These are phyloP conservation scores for Schizopygopsis malacanthus DNA, from an alignment of 2,797 vertebrate species.

Conservation along the genomic window DNA sequence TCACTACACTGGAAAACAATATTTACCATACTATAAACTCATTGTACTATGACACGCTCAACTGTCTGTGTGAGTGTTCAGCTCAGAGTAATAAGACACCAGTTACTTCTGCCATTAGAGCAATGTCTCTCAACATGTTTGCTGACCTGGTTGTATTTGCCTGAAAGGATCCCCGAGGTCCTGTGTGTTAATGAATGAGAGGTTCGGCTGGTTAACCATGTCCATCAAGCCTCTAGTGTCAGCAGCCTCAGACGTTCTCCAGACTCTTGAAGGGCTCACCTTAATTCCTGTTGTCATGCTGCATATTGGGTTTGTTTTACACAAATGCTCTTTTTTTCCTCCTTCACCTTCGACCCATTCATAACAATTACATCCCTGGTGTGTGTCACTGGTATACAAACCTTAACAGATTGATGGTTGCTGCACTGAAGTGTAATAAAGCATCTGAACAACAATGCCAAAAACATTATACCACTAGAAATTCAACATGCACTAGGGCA, in stretches of 20 bases:
- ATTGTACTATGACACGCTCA: slow-evolving; percentile 20
- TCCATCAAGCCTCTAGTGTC: slow-evolving; percentile 52
- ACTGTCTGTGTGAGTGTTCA: slow-evolving; percentile 37
- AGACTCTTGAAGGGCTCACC: slow-evolving; percentile 47
- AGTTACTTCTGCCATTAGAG: background rate
- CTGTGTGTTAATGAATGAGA: slow-evolving; percentile 55
- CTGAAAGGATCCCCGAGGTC: slow-evolving; percentile 11
- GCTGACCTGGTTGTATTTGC: slow-evolving; percentile 25
- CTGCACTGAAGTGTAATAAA: slow-evolving; percentile 25
- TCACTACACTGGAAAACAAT: slow-evolving; percentile 30
- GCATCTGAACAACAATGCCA: slow-evolving; percentile 35
- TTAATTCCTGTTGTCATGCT: slow-evolving; percentile 59
- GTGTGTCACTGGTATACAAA: background rate
- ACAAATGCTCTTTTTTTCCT: slow-evolving; percentile 52
- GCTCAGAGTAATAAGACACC: background rate
- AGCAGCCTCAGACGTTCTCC: slow-evolving; percentile 4
- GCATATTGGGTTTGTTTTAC: slow-evolving; percentile 62
- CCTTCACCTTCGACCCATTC: slow-evolving; percentile 50
- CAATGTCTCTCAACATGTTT: slow-evolving; percentile 39
- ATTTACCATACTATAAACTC: slow-evolving; percentile 37
- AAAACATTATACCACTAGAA: slow-evolving; percentile 32
- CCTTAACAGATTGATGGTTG: slow-evolving; percentile 44
- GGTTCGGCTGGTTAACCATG: slow-evolving; percentile 56
- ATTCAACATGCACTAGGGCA: background rate
- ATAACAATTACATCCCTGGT: slow-evolving; percentile 55